Base-by-base conservation (phyloP, 2,888 invertebrate species). In the Cremastobaeus sp. region DNA sequence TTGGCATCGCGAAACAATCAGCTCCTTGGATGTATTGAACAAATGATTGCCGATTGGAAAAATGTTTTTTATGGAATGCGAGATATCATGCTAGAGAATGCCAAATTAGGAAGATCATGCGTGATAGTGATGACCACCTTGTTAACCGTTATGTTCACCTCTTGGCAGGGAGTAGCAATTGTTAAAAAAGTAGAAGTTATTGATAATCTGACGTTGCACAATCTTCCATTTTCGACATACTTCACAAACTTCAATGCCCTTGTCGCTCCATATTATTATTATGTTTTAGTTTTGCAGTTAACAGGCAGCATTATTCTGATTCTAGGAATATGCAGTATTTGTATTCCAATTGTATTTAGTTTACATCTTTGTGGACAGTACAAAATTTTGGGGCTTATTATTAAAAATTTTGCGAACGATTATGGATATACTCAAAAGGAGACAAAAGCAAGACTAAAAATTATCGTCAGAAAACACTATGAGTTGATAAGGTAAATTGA, bases 21-120 rank as follows among this genome's bases (percentile, higher is more conserved):
- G 4, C 25, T 20, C 14, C 15, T 3, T n/a, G 34, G 17, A 11
- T 52, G 52, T 9, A 41, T 55, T 14, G 57, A 43, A 12, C 57
- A 57, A 9, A 57, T 57, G 45, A 12, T 21, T 14, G 1, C 6
- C 8, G 57, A 57, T n/a, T 57, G 57, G 57, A 8, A 14, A 2
- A 14, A 43, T n/a, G 12, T 57, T 5, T 35, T 57, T 8, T 3
- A 3, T 2, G 39, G 17, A 12, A 39, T 30, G 9, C 37, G 54
- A 1, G 12, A 5, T 1, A 43, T 57, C 8, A 57, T 57, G 55
- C 6, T 52, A 14, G 9, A 21, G 6, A 34, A 50, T 14, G 50
- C 57, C 3, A 32, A n/a, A 14, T 8, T 25, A 3, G 3, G 25
- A 5, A 3, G 25, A 25, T 25, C 14, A 21, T 43, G 43, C 9